Conservation (phyloP, 2,888 invertebrate genomes). For the Prenolepis imparis region DNA sequence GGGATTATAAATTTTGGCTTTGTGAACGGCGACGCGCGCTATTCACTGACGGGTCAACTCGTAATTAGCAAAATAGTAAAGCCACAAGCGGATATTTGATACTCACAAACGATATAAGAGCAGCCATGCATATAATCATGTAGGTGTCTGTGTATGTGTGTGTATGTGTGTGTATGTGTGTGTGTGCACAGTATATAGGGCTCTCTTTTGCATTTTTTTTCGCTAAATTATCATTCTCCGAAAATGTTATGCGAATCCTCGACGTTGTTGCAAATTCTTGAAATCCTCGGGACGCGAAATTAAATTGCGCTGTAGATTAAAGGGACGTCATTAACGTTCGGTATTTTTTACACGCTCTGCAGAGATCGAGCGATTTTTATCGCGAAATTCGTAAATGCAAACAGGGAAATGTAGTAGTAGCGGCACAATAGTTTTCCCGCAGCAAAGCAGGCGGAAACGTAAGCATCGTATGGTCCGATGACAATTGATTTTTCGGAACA, state of each 20-base stretch:
- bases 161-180: background rate
- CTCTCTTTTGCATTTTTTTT: background rate
- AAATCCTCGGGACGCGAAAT: conserved; percentile 9
- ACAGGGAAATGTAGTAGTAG: background rate
- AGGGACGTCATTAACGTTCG: background rate
- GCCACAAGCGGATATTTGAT: conserved; percentile 42
- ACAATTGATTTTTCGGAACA: conserved; percentile 45
- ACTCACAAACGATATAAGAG: background rate
- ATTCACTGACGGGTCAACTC: conserved; percentile 61
- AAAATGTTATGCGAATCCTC: conserved; percentile 19
- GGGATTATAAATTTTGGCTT: conserved; percentile 72
- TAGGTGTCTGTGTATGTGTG: no score
- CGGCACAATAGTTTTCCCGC: background rate
- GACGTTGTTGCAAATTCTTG: background rate
- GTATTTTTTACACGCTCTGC: background rate
- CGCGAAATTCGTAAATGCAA: background rate
- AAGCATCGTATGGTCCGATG: conserved; percentile 16
- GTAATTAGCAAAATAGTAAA: conserved; percentile 73
- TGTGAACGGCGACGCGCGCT: conserved; percentile 45
- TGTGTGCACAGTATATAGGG: background rate
- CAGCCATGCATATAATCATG: background rate
- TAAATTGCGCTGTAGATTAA: conserved; percentile 25
- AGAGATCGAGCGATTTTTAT: conserved; percentile 1
- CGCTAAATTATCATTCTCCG: conserved; percentile 37
- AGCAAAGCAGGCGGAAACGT: background rate